Percentiles rank a stretch among this genome's conserved stretches.
These are phyloP conservation scores for Urosaurus nigricauda DNA, from an alignment of 2,797 vertebrate genomes.

Conservation along the genomic window DNA sequence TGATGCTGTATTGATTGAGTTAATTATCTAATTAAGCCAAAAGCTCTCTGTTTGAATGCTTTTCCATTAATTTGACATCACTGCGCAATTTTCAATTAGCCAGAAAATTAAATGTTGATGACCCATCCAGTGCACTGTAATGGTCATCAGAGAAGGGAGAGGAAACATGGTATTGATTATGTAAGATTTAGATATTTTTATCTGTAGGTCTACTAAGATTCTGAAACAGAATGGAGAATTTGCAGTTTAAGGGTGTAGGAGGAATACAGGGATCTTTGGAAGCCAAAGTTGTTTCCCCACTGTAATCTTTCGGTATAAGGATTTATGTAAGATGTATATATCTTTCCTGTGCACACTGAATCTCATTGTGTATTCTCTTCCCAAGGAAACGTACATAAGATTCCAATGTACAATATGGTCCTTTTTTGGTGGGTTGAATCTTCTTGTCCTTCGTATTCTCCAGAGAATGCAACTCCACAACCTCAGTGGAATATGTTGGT, in stretches of 20 bases:
- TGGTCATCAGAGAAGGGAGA: background rate
- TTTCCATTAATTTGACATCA: constrained; percentile 28
- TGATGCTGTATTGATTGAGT: constrained; percentile 38
- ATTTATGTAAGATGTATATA: no score
- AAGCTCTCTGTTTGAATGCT: constrained; percentile 34
- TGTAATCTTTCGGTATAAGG: background rate
- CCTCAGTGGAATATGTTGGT: no score
- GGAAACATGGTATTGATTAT: background rate
- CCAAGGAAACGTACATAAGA: background rate
- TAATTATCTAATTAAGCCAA: constrained; percentile 47
- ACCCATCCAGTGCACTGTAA: constrained; percentile 28
- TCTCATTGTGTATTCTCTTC: no score
- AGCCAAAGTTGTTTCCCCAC: background rate
- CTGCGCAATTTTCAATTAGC: constrained; percentile 36
- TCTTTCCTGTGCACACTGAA: no score
- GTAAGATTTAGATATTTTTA: constrained; percentile 15
- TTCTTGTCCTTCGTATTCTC: no score
- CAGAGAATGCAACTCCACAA: no score
- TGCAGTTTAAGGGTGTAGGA: background rate
- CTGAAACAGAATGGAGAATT: background rate
- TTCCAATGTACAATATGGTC: background rate
- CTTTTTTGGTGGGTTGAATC: no score
- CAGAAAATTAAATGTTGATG: constrained; percentile 41
- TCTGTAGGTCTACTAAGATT: background rate
- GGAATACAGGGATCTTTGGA: background rate